phyloP scores from a whole-genome alignment of 1,140 invertebrate genomes.

The Drosophila auraria region DNA sequence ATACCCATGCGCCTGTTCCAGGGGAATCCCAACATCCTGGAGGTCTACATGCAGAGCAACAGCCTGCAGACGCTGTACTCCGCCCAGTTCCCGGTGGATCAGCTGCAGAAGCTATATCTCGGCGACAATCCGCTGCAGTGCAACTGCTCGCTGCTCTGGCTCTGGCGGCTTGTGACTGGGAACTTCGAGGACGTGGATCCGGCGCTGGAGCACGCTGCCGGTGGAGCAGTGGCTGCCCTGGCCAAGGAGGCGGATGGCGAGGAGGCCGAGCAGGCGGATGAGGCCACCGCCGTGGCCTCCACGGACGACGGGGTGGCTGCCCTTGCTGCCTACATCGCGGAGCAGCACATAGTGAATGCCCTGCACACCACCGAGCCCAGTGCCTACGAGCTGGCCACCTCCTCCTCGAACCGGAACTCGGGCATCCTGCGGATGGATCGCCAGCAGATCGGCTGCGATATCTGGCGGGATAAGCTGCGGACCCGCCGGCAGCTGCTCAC shows the following conservation, averaged over 20 bases:
- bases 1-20: constrained; percentile 91
- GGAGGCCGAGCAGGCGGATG: constrained; percentile 47
- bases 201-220: constrained; percentile 55
- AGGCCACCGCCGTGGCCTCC: constrained; percentile 47
- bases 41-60: constrained; percentile 90
- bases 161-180: constrained; percentile 89
- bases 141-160: constrained; percentile 94
- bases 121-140: constrained; percentile 94
- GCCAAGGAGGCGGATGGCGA: constrained; percentile 67
- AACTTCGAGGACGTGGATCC: constrained; percentile 72
- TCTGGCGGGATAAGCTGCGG: constrained; percentile 75
- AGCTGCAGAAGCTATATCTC: constrained; percentile 89
- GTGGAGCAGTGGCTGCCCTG: constrained; percentile 73
- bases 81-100: constrained; percentile 92
- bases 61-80: constrained; percentile 90
- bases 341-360: constrained; percentile 72
- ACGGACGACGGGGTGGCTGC: constrained; percentile 57
- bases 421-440: constrained; percentile 75
- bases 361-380: constrained; percentile 73
- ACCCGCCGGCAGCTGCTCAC: constrained; percentile 60
- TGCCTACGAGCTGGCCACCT: constrained; percentile 64
- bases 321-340: constrained; percentile 75
- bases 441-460: constrained; percentile 81
- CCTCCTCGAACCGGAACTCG: constrained; percentile 38
- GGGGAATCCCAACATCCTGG: constrained; percentile 90